Base-by-base conservation (phyloP, 2,888 invertebrate species). In the Drosophila paramelanica region DNA sequence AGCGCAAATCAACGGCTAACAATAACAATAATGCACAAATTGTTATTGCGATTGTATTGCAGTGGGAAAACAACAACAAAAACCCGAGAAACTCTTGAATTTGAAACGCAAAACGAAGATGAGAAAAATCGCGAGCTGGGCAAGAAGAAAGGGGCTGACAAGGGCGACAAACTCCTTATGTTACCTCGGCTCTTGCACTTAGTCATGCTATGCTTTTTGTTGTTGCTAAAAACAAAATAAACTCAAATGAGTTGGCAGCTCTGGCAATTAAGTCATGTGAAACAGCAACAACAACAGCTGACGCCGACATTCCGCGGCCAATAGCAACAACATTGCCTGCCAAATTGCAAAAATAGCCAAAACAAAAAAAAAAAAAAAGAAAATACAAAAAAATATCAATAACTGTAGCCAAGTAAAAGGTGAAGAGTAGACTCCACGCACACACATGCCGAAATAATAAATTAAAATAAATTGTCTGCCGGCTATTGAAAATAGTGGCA, bases 271-370 rank as follows among this genome's bases (percentile, higher is more conserved):
- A 45, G 33, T 23, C 59, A 55, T 49, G 39, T 25, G 38, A 58
- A 66, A 46, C 2, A 57, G 51, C 39, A 43, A 59, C 25, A 59
- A 50, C 49, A 66, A 67, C 67, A 64, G 46, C 67, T 47, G 74
- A 57, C 46, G 45, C 25, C 53, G 43, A 51, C 64, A 59, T 58
- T 41, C 49, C 47, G 42, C 57, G 49, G 62, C 51, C 66, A 75
- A 72, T 27, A 59, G 33, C 67, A 79, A 69, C 27, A 79, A 65
- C 64, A 57, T 45, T 64, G 62, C 39, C 33, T 76, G 79, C 65
- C 70, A 71, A 81, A 56, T 64, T 61, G 67, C 70, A 60, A 73
- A 73, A 64, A 62, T 71, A 81, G 78, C 65, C 73, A 84, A 85
- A 78, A 23, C 23, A 23, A 70, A 49, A 57, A 20, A 17, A 17